Conservation (phyloP, 2,888 invertebrate species). For the Masnerella sp. region DNA sequence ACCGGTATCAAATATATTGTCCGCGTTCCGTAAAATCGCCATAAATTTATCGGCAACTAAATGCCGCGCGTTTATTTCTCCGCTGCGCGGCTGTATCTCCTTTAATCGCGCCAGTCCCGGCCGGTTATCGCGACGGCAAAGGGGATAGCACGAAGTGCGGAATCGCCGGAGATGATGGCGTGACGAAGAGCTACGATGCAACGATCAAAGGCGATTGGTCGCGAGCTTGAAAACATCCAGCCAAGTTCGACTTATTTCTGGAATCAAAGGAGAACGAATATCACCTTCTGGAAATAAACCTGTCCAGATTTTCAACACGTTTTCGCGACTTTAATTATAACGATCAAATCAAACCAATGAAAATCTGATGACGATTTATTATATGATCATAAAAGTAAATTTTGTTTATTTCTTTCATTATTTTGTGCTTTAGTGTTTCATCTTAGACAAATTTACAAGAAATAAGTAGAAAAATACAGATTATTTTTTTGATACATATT, state of each 20-base stretch:
- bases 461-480: too few relatives aligned
- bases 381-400: too few relatives aligned
- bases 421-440: too few relatives aligned
- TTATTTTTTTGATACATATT: too few relatives aligned
- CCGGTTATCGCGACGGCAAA: slow-evolving; percentile 35
- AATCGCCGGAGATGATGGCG: slow-evolving; percentile 39
- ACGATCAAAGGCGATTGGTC: slow-evolving; percentile 26
- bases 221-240: neutral
- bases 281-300: neutral
- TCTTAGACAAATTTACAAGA: too few relatives aligned
- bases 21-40: slow-evolving; percentile 46
- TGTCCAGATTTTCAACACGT: too few relatives aligned
- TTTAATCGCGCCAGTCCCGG: slow-evolving; percentile 40
- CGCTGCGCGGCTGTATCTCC: slow-evolving; percentile 32
- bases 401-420: too few relatives aligned
- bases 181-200: slow-evolving; percentile 18
- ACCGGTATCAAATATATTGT: slow-evolving; percentile 36
- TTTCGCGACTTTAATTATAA: too few relatives aligned
- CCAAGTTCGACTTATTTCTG: neutral
- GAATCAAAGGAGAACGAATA: neutral
- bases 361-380: too few relatives aligned
- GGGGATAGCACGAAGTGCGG: slow-evolving; percentile 32
- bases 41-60: slow-evolving; percentile 49
- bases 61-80: slow-evolving; percentile 31
- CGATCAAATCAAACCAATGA: too few relatives aligned